Evolutionary conservation across 2,888 invertebrate species (phyloP), one percentile per base, ranked within the genome.

Genomic region (Atethmia centrago): DNA sequence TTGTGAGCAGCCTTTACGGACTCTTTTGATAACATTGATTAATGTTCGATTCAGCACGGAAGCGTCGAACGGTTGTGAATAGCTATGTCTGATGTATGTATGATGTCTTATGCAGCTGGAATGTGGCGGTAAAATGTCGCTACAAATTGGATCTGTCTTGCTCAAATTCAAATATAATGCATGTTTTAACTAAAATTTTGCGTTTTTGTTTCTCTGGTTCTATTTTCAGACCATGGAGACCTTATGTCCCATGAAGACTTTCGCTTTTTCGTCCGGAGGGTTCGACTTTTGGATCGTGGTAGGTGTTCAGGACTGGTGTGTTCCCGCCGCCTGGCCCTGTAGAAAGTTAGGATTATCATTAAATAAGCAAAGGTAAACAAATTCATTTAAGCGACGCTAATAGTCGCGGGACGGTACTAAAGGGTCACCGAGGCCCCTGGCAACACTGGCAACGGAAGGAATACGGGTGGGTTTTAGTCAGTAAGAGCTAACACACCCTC

Each of bases 81-180:
- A 45, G 62, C 4, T 21, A 14, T 2, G 14, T 12, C n/a, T n/a
- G n/a, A n/a, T n/a, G n/a, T n/a, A n/a, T n/a, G n/a, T n/a, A n/a
- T 61, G 45, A 31, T 49, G 31, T 7, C 16, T 31, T n/a, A n/a
- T 3, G 10, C 16, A 64, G 21, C 51, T 31, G 7, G 5, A 14
- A n/a, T 16, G 28, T 9, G 28, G 28, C 8, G 8, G 2, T 47
- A 3, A n/a, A n/a, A n/a, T n/a, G n/a, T n/a, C n/a, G n/a, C n/a
- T n/a, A n/a, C n/a, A n/a, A n/a, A n/a, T n/a, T 49, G 3, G 16
- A 16, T 31, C 21, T 31, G n/a, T 53, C 21, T 31, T 25, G 74
- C 73, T 65, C 66, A 63, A 73, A 31, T 74, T 63, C 56, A 67
- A 58, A 73, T 59, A 47, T 8, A 51, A 53, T 16, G 2, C n/a